phyloP scores from a whole-genome alignment of 2,888 invertebrate genomes.

The Sclerodermus sp. region DNA sequence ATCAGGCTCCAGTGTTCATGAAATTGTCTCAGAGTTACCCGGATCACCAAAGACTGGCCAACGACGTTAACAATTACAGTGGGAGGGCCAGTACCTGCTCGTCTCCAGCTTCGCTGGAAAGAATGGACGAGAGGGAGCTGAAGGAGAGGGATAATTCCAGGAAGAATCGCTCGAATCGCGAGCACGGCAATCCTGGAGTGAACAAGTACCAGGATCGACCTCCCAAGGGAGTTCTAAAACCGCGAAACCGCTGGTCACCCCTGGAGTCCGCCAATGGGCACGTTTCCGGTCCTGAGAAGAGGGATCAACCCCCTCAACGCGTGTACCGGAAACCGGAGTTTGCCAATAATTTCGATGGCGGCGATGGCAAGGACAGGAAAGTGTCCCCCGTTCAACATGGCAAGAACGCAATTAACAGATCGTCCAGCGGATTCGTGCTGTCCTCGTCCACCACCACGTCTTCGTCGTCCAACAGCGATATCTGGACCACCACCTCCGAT shows the following conservation, averaged over 20 bases:
- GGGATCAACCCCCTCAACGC: conserved; percentile 30
- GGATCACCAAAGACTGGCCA: conserved; percentile 56
- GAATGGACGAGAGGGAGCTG: conserved; percentile 43
- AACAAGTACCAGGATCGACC: conserved; percentile 40
- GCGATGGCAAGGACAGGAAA: conserved; percentile 30
- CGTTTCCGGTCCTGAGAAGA: conserved; percentile 22
- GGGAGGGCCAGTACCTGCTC: conserved; percentile 48
- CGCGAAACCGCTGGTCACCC: conserved; percentile 35
- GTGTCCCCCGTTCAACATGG: conserved; percentile 37
- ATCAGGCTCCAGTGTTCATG: conserved; percentile 51
- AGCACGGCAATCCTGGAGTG: conserved; percentile 19
- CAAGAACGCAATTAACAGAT: conserved; percentile 33
- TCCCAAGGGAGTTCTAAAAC: conserved; percentile 42
- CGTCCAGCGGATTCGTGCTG: conserved; percentile 37
- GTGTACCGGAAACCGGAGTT: conserved; percentile 35
- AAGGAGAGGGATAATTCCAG: conserved; percentile 30
- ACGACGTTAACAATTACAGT: conserved; percentile 41
- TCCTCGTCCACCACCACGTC: conserved; percentile 59
- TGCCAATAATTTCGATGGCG: conserved; percentile 27
- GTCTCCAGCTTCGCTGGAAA: conserved; percentile 55
- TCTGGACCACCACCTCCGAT: conserved; percentile 62
- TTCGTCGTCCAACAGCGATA: conserved; percentile 62
- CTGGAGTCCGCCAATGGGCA: conserved; percentile 30
- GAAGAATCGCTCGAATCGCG: conserved; percentile 24
- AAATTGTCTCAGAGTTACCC: conserved; percentile 63